Percentiles rank a stretch among this genome's conserved stretches.
Conservation (phyloP, 2,113 vertebrate genomes). For the Dipodomys ordii region DNA sequence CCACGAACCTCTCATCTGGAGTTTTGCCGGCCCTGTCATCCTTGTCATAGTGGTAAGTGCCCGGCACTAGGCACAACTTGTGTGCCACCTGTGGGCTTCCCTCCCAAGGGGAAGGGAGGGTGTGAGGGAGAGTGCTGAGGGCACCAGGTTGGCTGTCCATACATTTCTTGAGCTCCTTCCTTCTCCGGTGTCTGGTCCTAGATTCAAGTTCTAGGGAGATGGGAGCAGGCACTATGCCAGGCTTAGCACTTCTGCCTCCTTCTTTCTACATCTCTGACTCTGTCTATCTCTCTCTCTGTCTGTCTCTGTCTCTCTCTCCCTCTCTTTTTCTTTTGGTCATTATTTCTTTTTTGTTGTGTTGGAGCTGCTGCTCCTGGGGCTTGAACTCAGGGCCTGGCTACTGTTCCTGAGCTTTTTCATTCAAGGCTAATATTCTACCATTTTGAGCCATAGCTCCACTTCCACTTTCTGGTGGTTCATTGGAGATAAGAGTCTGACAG, state of each 20-base stretch:
- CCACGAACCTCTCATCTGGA: constrained; percentile 98
- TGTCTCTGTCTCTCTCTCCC: not conserved
- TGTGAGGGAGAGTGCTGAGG: not conserved
- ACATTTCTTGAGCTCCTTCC: not conserved
- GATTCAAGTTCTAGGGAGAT: not conserved
- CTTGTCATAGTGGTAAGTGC: constrained; percentile 95
- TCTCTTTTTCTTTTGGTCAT: too few relatives aligned
- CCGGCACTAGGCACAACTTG: not conserved
- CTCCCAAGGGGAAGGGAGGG: not conserved
- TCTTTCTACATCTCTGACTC: not conserved
- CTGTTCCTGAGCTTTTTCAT: too few relatives aligned
- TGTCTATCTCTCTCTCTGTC: not conserved
- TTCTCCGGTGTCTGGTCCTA: not conserved
- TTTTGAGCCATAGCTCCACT: too few relatives aligned
- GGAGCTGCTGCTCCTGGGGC: too few relatives aligned
- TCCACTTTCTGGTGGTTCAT: not conserved
- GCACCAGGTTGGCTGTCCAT: not conserved
- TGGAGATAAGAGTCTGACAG: too few relatives aligned
- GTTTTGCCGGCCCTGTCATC: constrained; percentile 96
- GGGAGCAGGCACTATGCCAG: not conserved
- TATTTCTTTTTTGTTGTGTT: not conserved
- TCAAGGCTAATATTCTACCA: too few relatives aligned
- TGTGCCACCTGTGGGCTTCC: not conserved
- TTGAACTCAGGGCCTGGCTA: too few relatives aligned
- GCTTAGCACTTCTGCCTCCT: not conserved